Percentiles rank a stretch among this genome's conserved stretches.
These are phyloP conservation scores for Odontomachus brunneus DNA, from an alignment of 1,140 invertebrate genomes.

Conservation along the genomic window DNA sequence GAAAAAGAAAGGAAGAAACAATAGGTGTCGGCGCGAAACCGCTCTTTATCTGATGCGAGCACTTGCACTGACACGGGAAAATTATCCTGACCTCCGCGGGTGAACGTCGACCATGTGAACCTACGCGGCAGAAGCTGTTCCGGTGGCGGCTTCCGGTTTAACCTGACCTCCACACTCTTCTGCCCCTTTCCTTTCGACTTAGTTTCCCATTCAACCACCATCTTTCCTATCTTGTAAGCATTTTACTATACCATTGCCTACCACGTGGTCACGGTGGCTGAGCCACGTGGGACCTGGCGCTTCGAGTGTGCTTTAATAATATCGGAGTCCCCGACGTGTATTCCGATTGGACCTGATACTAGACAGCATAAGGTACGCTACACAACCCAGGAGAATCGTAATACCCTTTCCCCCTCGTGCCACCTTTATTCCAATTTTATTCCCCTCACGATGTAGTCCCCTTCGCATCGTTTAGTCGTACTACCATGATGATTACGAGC, in stretches of 20 bases:
- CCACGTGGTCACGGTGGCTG: conserved; percentile 83
- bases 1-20: conserved; percentile 10
- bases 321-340: conserved; percentile 34
- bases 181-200: conserved; percentile 32
- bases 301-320: conserved; percentile 69
- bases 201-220: conserved; percentile 77
- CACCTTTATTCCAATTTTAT: not conserved
- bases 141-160: conserved; percentile 82
- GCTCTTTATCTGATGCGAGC: conserved; percentile 63
- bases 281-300: conserved; percentile 82
- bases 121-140: conserved; percentile 78
- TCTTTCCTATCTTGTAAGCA: conserved; percentile 74
- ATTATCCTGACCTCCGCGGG: conserved; percentile 80
- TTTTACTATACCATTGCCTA: conserved; percentile 76
- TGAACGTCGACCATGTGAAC: conserved; percentile 81
- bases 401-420: not conserved
- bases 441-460: not conserved
- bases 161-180: conserved; percentile 72
- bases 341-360: conserved; percentile 38
- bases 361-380: conserved; percentile 31
- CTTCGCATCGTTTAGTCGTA: conserved; percentile 3
- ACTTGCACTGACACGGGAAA: conserved; percentile 77
- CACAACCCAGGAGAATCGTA: not conserved
- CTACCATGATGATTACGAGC: not conserved
- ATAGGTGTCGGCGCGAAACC: conserved; percentile 18